Evolutionary conservation across 2,113 vertebrate species (phyloP), one percentile per base, ranked within the genome.

Genomic region (Cyanistes caeruleus): DNA sequence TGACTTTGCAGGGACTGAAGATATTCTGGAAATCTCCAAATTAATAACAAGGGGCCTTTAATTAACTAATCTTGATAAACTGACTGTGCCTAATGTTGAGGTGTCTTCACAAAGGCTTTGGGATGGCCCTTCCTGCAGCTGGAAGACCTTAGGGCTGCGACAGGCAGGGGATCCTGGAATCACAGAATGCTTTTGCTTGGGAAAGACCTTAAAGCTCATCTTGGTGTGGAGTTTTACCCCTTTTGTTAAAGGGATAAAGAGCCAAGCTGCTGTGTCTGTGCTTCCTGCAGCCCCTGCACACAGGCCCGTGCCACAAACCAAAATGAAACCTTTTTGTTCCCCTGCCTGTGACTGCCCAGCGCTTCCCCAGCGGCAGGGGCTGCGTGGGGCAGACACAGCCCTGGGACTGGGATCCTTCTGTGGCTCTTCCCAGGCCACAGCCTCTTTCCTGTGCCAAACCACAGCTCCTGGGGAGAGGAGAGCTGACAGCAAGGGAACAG

Each of bases 61-160:
- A 52, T 53, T 30, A 65, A 33, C 7, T 56, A 2, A 39, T 48
- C 18, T 5, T 24, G 17, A 22, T 51, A 16, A 55, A 48, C 4
- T 31, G 79, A 13, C 59, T 70, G 64, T 52, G 39, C 49, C 33
- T 55, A 15, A 9, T 30, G 48, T 1, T 25, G 37, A 16, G 67
- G 18, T n/a, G 4, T 4, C 51, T 48, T 41, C 19, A 9, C 39
- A 23, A 39, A 24, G 43, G 56, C 43, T 44, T 55, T 55, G 53
- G 44, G 70, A 22, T 35, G 56, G 75, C 35, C 24, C n/a, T 20
- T 53, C 9, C 56, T 14, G 74, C 11, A 68, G 51, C 25, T 67
- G 62, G 33, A 22, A 39, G 60, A 17, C 8, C 20, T 11, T 1
- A 2, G 48, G 46, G 30, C 0, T 9, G 24, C 2, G 4, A 10